Evolutionary conservation across 2,797 vertebrate species (phyloP).

Genomic region (Enteromius argenteus): DNA sequence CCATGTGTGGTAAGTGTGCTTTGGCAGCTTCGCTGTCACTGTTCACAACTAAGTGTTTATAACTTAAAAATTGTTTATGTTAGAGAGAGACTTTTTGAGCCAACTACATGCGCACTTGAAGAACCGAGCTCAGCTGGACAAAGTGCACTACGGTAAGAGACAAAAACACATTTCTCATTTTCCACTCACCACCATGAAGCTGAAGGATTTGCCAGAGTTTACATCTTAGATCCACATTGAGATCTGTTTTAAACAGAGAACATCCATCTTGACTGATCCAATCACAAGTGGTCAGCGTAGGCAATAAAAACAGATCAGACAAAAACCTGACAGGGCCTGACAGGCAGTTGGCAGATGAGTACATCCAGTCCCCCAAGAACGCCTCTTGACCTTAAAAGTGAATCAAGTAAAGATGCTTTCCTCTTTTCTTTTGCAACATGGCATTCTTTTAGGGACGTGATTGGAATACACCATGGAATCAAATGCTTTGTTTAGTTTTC

Average conservation of each 20-base stretch:
- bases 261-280: neutral
- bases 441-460: neutral
- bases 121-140: constrained; percentile 72
- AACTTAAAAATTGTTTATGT: constrained; percentile 34
- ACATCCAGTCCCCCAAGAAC: neutral
- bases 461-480: neutral
- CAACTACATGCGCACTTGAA: constrained; percentile 72
- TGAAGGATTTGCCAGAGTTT: neutral
- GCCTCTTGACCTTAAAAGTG: neutral
- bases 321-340: neutral
- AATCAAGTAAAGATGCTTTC: neutral
- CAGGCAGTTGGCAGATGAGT: neutral
- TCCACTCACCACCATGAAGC: constrained; percentile 18
- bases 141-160: constrained; percentile 73
- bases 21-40: neutral
- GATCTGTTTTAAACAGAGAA: neutral
- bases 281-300: neutral
- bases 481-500: neutral
- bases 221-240: neutral
- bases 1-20: constrained; percentile 3
- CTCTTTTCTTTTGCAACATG: neutral
- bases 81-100: constrained; percentile 73
- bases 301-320: constrained; percentile 6
- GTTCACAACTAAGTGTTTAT: constrained; percentile 22
- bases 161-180: constrained; percentile 41